phyloP scores from a whole-genome alignment of 2,113 vertebrate species.

The Tupaia tana region DNA sequence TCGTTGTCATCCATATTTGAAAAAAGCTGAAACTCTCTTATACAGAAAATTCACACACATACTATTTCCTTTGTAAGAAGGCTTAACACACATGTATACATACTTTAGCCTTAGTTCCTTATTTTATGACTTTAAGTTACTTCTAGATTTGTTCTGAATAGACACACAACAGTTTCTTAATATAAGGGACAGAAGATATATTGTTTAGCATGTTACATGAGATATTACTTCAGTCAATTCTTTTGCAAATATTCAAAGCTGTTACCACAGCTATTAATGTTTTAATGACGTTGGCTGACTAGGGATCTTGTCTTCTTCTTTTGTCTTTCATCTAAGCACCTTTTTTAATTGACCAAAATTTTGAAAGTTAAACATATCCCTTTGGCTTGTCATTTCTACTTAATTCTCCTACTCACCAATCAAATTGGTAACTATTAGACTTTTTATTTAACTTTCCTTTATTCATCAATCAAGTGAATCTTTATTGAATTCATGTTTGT shows the following conservation, averaged over 20 bases:
- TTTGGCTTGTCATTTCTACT: slow-evolving; percentile 37
- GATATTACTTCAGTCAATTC: not conserved
- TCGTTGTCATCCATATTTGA: not conserved
- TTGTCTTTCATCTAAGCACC: not conserved
- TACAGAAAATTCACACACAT: not conserved
- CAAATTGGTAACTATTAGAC: not conserved
- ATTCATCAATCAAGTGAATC: not conserved
- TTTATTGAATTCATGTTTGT: not conserved
- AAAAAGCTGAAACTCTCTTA: not conserved
- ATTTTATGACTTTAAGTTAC: not conserved
- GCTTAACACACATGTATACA: not conserved
- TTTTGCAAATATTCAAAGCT: not conserved
- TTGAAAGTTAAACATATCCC: not conserved
- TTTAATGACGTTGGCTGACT: not conserved
- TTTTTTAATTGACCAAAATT: not conserved
- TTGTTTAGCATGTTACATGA: not conserved
- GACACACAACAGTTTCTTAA: not conserved
- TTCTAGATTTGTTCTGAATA: slow-evolving; percentile 5
- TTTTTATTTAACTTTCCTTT: not conserved
- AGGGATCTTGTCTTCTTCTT: not conserved
- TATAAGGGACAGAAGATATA: not conserved
- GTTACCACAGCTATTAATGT: not conserved
- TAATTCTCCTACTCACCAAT: not conserved
- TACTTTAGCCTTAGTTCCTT: not conserved
- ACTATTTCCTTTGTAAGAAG: not conserved